Evolutionary conservation across 2,888 invertebrate species (phyloP).

Genomic region (Sphaerophoria taeniata): DNA sequence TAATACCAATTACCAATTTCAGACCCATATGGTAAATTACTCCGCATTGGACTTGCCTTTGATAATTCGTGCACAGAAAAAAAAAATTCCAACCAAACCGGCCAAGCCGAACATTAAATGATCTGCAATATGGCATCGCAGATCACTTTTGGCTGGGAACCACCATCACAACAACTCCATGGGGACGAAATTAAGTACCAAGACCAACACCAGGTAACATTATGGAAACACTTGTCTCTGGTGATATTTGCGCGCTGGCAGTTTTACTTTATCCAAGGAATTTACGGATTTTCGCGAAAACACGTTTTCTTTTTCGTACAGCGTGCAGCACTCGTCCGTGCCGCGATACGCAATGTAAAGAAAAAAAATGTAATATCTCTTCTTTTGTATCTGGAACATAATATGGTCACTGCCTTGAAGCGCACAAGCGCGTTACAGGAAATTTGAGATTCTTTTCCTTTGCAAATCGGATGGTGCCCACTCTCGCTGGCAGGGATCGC

Average conservation of each 20-base stretch:
- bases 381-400: constrained; percentile 62
- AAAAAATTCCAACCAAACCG: constrained; percentile 52
- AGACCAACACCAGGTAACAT: constrained; percentile 68
- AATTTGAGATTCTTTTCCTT: constrained; percentile 38
- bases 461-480: constrained; percentile 20
- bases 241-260: constrained; percentile 37
- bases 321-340: background rate
- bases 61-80: constrained; percentile 53
- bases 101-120: constrained; percentile 36
- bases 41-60: constrained; percentile 37
- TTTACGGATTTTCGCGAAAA: constrained; percentile 48
- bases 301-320: constrained; percentile 8
- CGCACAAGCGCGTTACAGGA: constrained; percentile 50
- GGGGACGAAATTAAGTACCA: constrained; percentile 69
- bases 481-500: constrained; percentile 30
- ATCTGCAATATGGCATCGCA: constrained; percentile 17
- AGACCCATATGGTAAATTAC: constrained; percentile 74
- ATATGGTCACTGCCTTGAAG: constrained; percentile 34
- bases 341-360: constrained; percentile 60
- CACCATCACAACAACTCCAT: constrained; percentile 28
- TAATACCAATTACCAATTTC: constrained; percentile 75
- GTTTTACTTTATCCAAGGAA: constrained; percentile 29
- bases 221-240: constrained; percentile 72
- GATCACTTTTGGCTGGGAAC: constrained; percentile 12
- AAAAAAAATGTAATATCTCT: constrained; percentile 23